Base-by-base conservation (phyloP, 2,888 invertebrate species). In the Epirrhoe tristata region DNA sequence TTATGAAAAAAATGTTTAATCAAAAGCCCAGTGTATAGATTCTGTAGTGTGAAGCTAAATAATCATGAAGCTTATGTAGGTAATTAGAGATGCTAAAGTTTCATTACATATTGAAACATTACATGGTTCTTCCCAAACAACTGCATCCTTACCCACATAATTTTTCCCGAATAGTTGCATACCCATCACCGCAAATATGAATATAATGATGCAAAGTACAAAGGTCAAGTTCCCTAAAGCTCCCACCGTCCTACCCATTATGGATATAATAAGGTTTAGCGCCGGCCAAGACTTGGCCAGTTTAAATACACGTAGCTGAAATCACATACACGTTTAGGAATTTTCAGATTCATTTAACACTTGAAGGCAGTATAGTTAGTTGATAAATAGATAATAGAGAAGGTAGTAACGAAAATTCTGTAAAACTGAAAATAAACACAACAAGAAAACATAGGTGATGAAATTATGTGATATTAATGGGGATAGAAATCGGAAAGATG, bases 141-240 rank as follows among this genome's bases (percentile, higher is more conserved):
- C 93, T 98, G 98, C 97, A 98, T 98, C 80, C 95, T 95, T 95
- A 97, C 97, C 97, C 91, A 95, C 95, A 89, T 99, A 99, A 93
- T 98, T 97, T 94, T 98, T 97, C 82, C 98, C 98, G 94, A 99
- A 99, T 82, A 99, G 95, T 94, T 99, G 99, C 98, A 99, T 99
- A 88, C 98, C 98, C 98, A 98, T 98, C 84, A 98, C 98, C 91
- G 98, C 98, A 91, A 98, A 98, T 93, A 98, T 98, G 95, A 98
- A 98, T 94, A 98, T 98, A 93, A 98, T 98, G 94, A 98, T 98
- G 91, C 97, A 97, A 91, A 98, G 95, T 85, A 98, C 98, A 94
- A 98, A 98, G 83, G 98, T 98, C 93, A 98, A 95, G 94, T 98
- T 98, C 94, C 97, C 98, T 94, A 98, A 95, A 86, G 98, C 98